These are phyloP conservation scores for Neoitamus cyanurus DNA, from an alignment of 2,888 invertebrate species.

Conservation along the genomic window DNA sequence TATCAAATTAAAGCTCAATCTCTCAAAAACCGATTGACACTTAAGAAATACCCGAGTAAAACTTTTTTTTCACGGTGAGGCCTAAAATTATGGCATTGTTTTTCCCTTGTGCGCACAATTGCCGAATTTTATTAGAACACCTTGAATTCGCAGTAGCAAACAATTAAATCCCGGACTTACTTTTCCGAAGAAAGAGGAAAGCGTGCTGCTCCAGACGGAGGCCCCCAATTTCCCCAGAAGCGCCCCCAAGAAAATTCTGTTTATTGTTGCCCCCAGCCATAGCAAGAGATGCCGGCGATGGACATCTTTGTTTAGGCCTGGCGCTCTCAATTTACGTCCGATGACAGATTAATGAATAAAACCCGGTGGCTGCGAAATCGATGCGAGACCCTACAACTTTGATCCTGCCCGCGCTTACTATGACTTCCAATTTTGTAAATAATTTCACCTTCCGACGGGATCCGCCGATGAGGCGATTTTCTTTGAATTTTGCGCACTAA, in stretches of 20 bases:
- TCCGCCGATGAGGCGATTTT: not conserved
- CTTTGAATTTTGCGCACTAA: constrained; percentile 10
- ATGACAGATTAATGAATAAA: constrained; percentile 37
- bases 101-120: no score
- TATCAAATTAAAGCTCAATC: no score
- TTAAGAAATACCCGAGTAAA: no score
- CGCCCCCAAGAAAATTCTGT: not conserved
- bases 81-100: no score
- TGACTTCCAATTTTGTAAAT: not conserved
- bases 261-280: not conserved
- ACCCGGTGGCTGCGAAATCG: constrained; percentile 3
- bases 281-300: not conserved
- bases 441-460: not conserved
- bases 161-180: not conserved
- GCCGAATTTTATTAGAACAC: not conserved
- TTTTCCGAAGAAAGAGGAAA: not conserved
- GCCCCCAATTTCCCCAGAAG: not conserved
- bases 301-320: constrained; percentile 19
- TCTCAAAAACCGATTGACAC: no score
- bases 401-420: not conserved
- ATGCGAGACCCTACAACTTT: not conserved
- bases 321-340: not conserved
- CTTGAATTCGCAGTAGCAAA: not conserved
- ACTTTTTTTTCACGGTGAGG: no score
- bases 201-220: not conserved